Conservation (phyloP, 2,113 vertebrate species). For the Hyaena hyaena region DNA sequence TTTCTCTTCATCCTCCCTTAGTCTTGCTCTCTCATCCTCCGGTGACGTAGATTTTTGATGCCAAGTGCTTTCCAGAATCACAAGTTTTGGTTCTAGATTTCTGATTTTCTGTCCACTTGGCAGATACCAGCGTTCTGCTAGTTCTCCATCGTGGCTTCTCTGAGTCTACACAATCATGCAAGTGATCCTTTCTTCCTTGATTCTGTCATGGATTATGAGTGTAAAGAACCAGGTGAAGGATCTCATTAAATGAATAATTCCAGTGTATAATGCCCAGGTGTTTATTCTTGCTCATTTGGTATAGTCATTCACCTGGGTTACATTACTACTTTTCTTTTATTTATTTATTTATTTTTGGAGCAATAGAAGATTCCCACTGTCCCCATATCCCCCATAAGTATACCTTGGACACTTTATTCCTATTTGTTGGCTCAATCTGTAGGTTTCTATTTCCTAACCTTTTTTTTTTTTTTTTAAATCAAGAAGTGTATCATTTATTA, state of each 20-base stretch:
- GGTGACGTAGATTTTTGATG: not conserved
- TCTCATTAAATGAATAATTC: constrained; percentile 3
- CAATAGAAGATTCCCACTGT: not conserved
- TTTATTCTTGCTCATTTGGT: constrained; percentile 11
- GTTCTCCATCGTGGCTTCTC: not conserved
- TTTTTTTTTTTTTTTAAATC: constrained; percentile 10
- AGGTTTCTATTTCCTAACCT: not conserved
- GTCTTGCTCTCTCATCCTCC: not conserved
- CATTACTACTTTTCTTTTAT: not conserved
- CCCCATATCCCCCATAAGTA: not conserved
- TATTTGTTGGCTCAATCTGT: not conserved
- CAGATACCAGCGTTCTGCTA: not conserved
- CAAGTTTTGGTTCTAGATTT: not conserved
- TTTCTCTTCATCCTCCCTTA: not conserved
- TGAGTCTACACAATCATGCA: not conserved
- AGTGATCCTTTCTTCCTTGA: not conserved
- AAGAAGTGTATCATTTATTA: not conserved
- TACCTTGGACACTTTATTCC: not conserved
- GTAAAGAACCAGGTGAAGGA: not conserved
- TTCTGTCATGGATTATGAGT: not conserved
- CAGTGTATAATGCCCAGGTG: not conserved
- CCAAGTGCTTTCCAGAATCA: not conserved
- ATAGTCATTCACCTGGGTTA: too few relatives aligned
- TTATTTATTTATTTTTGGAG: not conserved
- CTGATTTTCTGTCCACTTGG: not conserved